A percentile compares a stretch with the other conserved stretches of the same genome.
Evolutionary conservation across 2,797 vertebrate genomes (phyloP).

Genomic region (Pteronotus mesoamericanus): DNA sequence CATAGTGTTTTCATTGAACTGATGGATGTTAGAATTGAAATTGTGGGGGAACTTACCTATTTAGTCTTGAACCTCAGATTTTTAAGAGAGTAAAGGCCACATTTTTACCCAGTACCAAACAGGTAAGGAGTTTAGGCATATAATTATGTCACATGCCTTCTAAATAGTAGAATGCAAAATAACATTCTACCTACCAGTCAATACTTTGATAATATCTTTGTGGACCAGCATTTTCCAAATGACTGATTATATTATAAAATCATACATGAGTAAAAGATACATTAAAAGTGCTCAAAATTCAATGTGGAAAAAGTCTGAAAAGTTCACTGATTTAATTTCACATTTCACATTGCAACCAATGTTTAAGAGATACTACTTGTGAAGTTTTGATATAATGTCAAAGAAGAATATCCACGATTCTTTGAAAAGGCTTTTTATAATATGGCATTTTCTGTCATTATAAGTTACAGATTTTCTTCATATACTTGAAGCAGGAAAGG

Average conservation of each 20-base stretch:
- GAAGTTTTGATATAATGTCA: neutral
- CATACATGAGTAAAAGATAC: neutral
- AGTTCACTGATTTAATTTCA: neutral
- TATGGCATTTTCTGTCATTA: neutral
- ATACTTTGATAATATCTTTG: neutral
- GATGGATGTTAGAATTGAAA: conserved; percentile 15
- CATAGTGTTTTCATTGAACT: conserved; percentile 26
- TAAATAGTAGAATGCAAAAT: conserved; percentile 11
- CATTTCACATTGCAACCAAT: neutral
- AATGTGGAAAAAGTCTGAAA: neutral
- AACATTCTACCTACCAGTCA: neutral
- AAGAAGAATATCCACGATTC: neutral
- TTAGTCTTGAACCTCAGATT: conserved; percentile 32
- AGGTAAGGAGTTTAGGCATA: neutral
- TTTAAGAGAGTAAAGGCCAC: neutral
- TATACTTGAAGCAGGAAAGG: neutral
- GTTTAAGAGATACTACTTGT: neutral
- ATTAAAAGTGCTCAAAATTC: neutral
- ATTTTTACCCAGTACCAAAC: neutral
- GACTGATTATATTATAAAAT: neutral
- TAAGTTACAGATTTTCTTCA: conserved; percentile 12
- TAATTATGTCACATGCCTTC: neutral
- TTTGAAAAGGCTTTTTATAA: neutral
- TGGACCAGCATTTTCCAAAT: conserved; percentile 26
- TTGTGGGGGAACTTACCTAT: neutral